A percentile compares a stretch with the other conserved stretches of the same genome.
Evolutionary conservation across 2,113 vertebrate species (phyloP).

Genomic region (Scortum barcoo): DNA sequence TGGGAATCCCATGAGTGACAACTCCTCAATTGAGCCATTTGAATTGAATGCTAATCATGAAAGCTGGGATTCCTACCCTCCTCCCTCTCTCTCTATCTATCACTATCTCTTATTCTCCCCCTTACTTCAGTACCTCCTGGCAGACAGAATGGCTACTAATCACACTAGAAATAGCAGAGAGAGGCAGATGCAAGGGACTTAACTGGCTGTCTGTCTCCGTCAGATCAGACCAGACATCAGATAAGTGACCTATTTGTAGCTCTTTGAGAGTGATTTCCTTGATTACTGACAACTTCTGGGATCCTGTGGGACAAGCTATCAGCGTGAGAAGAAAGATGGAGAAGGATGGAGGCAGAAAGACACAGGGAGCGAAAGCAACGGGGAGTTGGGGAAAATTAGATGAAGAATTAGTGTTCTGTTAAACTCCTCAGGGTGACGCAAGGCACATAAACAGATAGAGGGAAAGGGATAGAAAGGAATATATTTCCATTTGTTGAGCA

Average conservation of each 20-base stretch:
- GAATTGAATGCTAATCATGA: conserved; percentile 80
- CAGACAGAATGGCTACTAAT: conserved; percentile 65
- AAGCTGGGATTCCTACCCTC: conserved; percentile 59
- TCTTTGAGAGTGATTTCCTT: conserved; percentile 80
- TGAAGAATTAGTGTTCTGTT: conserved; percentile 72
- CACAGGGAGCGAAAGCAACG: conserved; percentile 28
- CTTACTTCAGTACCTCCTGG: conserved; percentile 50
- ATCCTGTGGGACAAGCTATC: conserved; percentile 77
- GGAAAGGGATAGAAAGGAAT: conserved; percentile 59
- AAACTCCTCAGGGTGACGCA: conserved; percentile 59
- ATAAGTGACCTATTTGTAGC: conserved; percentile 83
- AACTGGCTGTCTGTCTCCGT: conserved; percentile 67
- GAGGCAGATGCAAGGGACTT: conserved; percentile 62
- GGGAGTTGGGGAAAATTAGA: conserved; percentile 68
- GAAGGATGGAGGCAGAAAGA: conserved; percentile 45
- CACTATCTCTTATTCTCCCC: conserved; percentile 30
- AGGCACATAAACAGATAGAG: conserved; percentile 55
- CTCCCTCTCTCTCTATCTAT: conserved; percentile 33
- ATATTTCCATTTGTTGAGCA: conserved; percentile 70
- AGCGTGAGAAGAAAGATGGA: conserved; percentile 65
- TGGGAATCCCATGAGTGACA: conserved; percentile 75
- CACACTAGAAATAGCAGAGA: conserved; percentile 61
- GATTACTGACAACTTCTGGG: conserved; percentile 82
- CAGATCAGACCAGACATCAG: conserved; percentile 75
- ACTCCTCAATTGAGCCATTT: conserved; percentile 80